These are phyloP conservation scores for Magallana ariakensis DNA, from an alignment of 1,140 invertebrate genomes.

Conservation along the genomic window DNA sequence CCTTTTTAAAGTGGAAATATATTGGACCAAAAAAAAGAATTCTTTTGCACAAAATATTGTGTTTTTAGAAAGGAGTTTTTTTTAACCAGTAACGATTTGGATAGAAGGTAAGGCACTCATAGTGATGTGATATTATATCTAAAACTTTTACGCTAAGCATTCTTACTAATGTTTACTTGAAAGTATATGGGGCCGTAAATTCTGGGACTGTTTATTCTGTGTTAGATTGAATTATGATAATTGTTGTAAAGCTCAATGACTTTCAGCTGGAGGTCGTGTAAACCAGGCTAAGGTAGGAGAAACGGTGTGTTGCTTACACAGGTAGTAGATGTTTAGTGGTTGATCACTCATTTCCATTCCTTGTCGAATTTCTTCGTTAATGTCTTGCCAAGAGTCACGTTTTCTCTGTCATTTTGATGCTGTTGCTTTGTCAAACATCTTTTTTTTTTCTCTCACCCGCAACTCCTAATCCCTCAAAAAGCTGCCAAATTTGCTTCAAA, in stretches of 20 bases:
- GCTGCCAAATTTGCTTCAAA: neutral
- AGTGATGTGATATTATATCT: neutral
- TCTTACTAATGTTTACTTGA: neutral
- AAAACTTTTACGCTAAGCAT: neutral
- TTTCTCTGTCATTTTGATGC: slow-evolving; percentile 1
- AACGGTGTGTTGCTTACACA: slow-evolving; percentile 8
- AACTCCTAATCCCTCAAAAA: neutral
- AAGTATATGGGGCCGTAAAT: neutral
- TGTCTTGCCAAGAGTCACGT: slow-evolving; percentile 4
- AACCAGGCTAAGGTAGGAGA: neutral
- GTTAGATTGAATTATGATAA: slow-evolving; percentile 32
- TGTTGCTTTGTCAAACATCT: neutral
- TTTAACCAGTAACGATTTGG: neutral
- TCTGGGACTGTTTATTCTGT: slow-evolving; percentile 6
- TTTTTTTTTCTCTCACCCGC: neutral
- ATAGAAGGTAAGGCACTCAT: neutral
- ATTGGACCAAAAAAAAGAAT: no score
- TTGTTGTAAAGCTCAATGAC: slow-evolving; percentile 26
- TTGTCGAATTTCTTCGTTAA: slow-evolving; percentile 29
- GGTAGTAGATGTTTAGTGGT: neutral
- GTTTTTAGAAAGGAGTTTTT: neutral
- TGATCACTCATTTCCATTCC: slow-evolving; percentile 29
- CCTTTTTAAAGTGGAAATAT: neutral
- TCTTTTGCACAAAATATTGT: slow-evolving; percentile 2
- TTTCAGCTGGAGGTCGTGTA: slow-evolving; percentile 27